Evolutionary conservation across 2,888 invertebrate species (phyloP).

Genomic region (Spicauda simplicius): DNA sequence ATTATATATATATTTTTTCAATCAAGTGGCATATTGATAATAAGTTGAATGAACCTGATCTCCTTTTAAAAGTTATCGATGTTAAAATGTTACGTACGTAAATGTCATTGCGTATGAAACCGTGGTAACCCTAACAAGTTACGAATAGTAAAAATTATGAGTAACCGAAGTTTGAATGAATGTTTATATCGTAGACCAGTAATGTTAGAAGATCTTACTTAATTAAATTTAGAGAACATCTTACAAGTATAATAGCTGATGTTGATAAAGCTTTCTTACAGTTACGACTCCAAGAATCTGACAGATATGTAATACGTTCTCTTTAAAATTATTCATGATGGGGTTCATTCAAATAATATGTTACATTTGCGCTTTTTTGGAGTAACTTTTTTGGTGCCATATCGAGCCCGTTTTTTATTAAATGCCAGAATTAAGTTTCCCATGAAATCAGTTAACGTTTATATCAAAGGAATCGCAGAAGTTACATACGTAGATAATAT

Average conservation of each 20-base stretch:
- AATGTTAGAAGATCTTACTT: constrained; percentile 46
- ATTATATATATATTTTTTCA: too few species aligned
- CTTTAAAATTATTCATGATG: constrained; percentile 34
- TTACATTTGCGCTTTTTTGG: constrained; percentile 38
- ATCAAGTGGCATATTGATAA: too few species aligned
- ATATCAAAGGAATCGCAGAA: too few species aligned
- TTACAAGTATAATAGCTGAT: constrained; percentile 44
- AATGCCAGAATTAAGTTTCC: constrained; percentile 39
- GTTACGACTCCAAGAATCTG: constrained; percentile 40
- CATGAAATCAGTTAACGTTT: neutral
- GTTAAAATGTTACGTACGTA: too few species aligned
- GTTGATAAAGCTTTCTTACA: constrained; percentile 48
- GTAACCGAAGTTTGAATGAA: constrained; percentile 44
- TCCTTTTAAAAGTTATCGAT: too few species aligned
- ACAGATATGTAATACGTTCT: constrained; percentile 45
- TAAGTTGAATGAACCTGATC: too few species aligned
- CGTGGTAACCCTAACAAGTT: too few species aligned
- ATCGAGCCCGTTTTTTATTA: constrained; percentile 42
- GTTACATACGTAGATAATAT: too few species aligned
- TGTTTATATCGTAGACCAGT: constrained; percentile 44
- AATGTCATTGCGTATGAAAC: too few species aligned
- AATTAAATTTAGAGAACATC: constrained; percentile 42
- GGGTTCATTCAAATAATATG: constrained; percentile 28
- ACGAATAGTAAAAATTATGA: constrained; percentile 25
- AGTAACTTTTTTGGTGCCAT: constrained; percentile 7